Percentiles rank a stretch among this genome's conserved stretches.
Evolutionary conservation across 1,140 invertebrate species (phyloP).

Genomic region (Drosophila micromelanica): DNA sequence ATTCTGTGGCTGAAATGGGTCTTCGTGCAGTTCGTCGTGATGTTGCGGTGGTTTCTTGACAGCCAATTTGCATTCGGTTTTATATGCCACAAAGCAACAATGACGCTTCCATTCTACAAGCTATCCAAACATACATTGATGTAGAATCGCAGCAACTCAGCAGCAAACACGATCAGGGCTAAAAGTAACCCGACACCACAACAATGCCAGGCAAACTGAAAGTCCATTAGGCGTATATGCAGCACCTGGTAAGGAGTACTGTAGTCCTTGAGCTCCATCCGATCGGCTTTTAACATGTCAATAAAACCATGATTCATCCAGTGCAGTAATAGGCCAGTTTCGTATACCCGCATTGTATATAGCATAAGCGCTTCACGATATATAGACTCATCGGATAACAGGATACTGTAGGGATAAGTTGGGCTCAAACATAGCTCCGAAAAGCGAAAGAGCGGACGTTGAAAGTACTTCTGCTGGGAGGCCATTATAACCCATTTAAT

Average conservation of each 20-base stretch:
- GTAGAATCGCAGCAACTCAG: conserved; percentile 60
- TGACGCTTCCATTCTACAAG: conserved; percentile 46
- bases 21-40: conserved; percentile 62
- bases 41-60: conserved; percentile 69
- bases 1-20: conserved; percentile 51
- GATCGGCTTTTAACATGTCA: conserved; percentile 56
- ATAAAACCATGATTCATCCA: conserved; percentile 54
- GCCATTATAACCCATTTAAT: conserved; percentile 50
- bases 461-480: conserved; percentile 51
- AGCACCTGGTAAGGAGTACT: conserved; percentile 10
- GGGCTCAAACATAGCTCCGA: conserved; percentile 41
- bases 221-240: conserved; percentile 33
- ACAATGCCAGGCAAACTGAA: conserved; percentile 13
- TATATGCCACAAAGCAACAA: conserved; percentile 46
- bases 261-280: conserved; percentile 59
- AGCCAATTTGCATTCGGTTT: conserved; percentile 74
- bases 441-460: conserved; percentile 44
- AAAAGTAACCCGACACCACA: conserved; percentile 24
- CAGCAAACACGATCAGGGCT: conserved; percentile 32
- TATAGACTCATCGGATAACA: conserved; percentile 48
- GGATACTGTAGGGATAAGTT: conserved; percentile 4
- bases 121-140: conserved; percentile 57
- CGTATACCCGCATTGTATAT: conserved; percentile 12
- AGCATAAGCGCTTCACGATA: conserved; percentile 26
- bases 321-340: conserved; percentile 35